Evolutionary conservation across 2,113 vertebrate genomes (phyloP), one percentile per base, ranked within the genome.

Genomic region (Ophiodon elongatus): DNA sequence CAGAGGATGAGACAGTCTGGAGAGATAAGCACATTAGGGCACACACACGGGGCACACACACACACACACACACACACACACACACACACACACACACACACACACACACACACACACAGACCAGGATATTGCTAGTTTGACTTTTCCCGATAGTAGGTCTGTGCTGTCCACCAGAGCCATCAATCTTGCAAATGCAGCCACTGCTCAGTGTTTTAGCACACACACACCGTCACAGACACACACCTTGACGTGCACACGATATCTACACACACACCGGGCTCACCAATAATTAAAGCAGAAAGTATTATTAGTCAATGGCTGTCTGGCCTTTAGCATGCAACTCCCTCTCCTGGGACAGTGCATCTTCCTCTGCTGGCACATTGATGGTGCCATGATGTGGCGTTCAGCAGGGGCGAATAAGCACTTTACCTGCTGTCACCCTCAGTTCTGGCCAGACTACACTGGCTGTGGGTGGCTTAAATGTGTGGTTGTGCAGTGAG

Each of bases 361-460:
- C 88, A 88, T 95, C 93, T 94, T 79, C 43, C 69, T 68, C 13
- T 76, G 56, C 86, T 92, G 91, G 86, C 92, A 91, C 86, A 84
- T 93, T 90, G 84, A 94, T 91, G 84, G 93, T 70, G 41, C 31
- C 57, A 39, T 47, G 27, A 66, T 13, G 54, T 66, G 60, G n/a
- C 6, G 1, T 56, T 64, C 27, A 47, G n/a, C 29, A 39, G 66
- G 54, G 33, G 21, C 9, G 2, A 70, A 76, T 3, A 6, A n/a
- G 4, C 64, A 39, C 59, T 76, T 80, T 25, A 85, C 76, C 56
- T 75, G 27, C 35, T 43, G 21, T 3, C 27, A 2, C 14, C 75
- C 54, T 35, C 3, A 52, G n/a, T 72, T 33, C 31, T 76, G 65
- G 45, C 90, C 80, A 78, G 84, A 85, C 68, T 50, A 2, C 1